Evolutionary conservation across 2,888 invertebrate species (phyloP).

Genomic region (Stratiomys singularior): DNA sequence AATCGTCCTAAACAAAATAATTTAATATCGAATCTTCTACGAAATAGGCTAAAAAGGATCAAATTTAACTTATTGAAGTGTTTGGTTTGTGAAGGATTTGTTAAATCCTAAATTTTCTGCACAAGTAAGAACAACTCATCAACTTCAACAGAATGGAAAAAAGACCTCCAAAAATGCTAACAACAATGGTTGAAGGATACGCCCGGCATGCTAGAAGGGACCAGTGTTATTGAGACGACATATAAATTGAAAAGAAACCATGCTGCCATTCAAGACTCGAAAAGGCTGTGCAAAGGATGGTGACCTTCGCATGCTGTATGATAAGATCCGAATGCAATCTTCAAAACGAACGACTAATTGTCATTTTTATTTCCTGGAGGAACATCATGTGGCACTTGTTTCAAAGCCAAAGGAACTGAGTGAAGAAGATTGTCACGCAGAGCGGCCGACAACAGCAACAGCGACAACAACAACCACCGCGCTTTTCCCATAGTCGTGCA

Average conservation of each 20-base stretch:
- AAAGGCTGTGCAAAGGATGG: slow-evolving; percentile 7
- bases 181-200: background rate
- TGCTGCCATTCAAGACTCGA: background rate
- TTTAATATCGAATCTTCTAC: too few relatives aligned
- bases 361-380: slow-evolving; percentile 40
- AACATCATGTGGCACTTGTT: slow-evolving; percentile 43
- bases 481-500: slow-evolving; percentile 13
- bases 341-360: slow-evolving; percentile 43
- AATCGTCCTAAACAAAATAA: too few relatives aligned
- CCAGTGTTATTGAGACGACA: slow-evolving; percentile 1
- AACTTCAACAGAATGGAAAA: too few relatives aligned
- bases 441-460: slow-evolving; percentile 7
- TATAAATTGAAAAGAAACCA: slow-evolving; percentile 4
- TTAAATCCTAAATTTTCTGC: too few relatives aligned
- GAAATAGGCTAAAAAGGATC: too few relatives aligned
- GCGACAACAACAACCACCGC: background rate
- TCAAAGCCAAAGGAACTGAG: slow-evolving; percentile 24
- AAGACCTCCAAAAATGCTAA: too few relatives aligned
- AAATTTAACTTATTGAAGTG: too few relatives aligned
- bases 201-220: background rate
- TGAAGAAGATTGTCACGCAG: slow-evolving; percentile 27
- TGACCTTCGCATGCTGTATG: slow-evolving; percentile 11
- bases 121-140: too few relatives aligned
- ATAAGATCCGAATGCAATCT: slow-evolving; percentile 7
- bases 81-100: too few relatives aligned